Evolutionary conservation across 2,797 vertebrate species (phyloP).

Genomic region (Micropoecilia bifurca): DNA sequence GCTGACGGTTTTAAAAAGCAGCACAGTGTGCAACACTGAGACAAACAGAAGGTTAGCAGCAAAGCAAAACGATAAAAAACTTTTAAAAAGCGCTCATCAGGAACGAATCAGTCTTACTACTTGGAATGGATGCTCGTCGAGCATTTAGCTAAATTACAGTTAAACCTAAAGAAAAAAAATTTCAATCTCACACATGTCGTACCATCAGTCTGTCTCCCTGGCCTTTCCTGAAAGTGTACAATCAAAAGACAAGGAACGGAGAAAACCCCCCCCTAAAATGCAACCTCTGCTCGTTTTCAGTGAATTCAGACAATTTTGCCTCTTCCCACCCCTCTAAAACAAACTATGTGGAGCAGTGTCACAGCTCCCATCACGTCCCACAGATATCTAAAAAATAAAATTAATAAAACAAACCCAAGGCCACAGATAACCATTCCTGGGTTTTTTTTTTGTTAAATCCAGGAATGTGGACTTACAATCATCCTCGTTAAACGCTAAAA

Average conservation of each 20-base stretch:
- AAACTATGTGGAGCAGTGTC: slow-evolving; percentile 40
- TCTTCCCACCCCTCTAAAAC: neutral
- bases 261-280: slow-evolving; percentile 35
- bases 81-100: slow-evolving; percentile 67
- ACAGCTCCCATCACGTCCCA: slow-evolving; percentile 51
- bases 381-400: slow-evolving; percentile 44
- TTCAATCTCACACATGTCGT: slow-evolving; percentile 61
- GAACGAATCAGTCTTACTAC: slow-evolving; percentile 58
- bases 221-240: slow-evolving; percentile 75
- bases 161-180: slow-evolving; percentile 32
- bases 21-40: slow-evolving; percentile 56
- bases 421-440: slow-evolving; percentile 77
- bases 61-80: slow-evolving; percentile 75
- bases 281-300: slow-evolving; percentile 57
- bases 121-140: slow-evolving; percentile 66
- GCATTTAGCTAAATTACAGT: slow-evolving; percentile 69
- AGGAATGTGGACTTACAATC: slow-evolving; percentile 81
- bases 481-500: slow-evolving; percentile 66
- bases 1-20: slow-evolving; percentile 70
- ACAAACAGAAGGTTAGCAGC: slow-evolving; percentile 76
- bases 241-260: slow-evolving; percentile 70
- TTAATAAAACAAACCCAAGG: slow-evolving; percentile 57
- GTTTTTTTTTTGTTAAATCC: slow-evolving; percentile 49
- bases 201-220: slow-evolving; percentile 65
- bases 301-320: slow-evolving; percentile 54